Conservation (phyloP, 2,888 invertebrate species). For the Orthonevra nobilis region DNA sequence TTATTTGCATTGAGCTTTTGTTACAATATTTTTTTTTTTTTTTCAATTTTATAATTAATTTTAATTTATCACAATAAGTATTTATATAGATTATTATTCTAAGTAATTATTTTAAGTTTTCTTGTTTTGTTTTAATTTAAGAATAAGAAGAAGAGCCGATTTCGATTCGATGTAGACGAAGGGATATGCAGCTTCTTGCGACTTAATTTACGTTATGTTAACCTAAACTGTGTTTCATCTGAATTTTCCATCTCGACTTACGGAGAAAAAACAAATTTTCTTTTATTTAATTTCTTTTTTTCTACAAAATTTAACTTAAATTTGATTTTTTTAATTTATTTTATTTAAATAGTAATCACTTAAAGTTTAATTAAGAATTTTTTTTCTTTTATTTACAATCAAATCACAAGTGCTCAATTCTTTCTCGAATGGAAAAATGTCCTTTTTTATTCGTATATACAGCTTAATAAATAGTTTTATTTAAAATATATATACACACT, state of each 20-base stretch:
- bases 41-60: neutral
- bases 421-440: conserved; percentile 66
- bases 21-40: conserved; percentile 68
- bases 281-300: conserved; percentile 25
- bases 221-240: conserved; percentile 69
- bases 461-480: conserved; percentile 56
- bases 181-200: conserved; percentile 61
- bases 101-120: conserved; percentile 21
- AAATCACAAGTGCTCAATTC: conserved; percentile 74
- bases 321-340: conserved; percentile 9
- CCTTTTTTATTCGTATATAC: conserved; percentile 69
- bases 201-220: conserved; percentile 70
- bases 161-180: conserved; percentile 67
- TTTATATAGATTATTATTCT: conserved; percentile 33
- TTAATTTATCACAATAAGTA: conserved; percentile 41
- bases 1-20: conserved; percentile 72
- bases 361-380: conserved; percentile 24
- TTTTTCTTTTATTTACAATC: conserved; percentile 72
- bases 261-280: conserved; percentile 33
- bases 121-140: conserved; percentile 20
- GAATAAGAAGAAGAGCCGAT: conserved; percentile 63
- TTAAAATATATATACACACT: conserved; percentile 35
- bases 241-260: conserved; percentile 47
- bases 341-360: too few species aligned
- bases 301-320: conserved; percentile 10